Conservation (phyloP, 2,797 vertebrate species). For the Carapus acus region DNA sequence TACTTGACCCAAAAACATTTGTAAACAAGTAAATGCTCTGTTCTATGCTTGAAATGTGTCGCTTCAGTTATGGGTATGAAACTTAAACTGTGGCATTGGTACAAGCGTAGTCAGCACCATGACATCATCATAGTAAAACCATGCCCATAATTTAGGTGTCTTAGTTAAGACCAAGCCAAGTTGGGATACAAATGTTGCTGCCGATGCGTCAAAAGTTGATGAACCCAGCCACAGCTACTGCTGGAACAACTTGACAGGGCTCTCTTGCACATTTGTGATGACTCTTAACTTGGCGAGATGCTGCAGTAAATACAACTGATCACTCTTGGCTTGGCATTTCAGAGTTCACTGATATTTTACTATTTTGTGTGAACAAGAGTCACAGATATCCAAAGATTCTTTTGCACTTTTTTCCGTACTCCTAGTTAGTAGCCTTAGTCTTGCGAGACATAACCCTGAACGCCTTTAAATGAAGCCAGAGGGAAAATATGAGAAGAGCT, state of each 20-base stretch:
- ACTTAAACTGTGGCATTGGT: slow-evolving; percentile 23
- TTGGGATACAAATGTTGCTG: not conserved
- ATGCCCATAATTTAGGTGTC: not conserved
- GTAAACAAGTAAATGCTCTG: slow-evolving; percentile 42
- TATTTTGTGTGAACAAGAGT: slow-evolving; percentile 23
- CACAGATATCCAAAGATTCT: slow-evolving; percentile 34
- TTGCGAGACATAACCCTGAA: slow-evolving; percentile 9
- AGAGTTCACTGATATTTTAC: slow-evolving; percentile 23
- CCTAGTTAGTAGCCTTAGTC: slow-evolving; percentile 34
- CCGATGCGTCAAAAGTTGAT: slow-evolving; percentile 1
- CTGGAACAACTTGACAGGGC: not conserved
- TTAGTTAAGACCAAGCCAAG: not conserved
- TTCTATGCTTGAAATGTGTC: too few relatives aligned
- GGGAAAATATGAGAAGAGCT: slow-evolving; percentile 31
- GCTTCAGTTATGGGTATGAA: slow-evolving; percentile 21
- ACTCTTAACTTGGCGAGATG: slow-evolving; percentile 27
- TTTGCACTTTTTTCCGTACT: slow-evolving; percentile 48
- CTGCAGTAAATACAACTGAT: slow-evolving; percentile 35
- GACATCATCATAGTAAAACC: slow-evolving; percentile 1
- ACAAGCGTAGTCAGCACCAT: not conserved
- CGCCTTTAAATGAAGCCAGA: slow-evolving; percentile 38
- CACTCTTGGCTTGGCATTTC: slow-evolving; percentile 23
- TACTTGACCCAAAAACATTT: slow-evolving; percentile 39
- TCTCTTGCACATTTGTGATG: slow-evolving; percentile 20
- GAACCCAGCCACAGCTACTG: slow-evolving; percentile 2